These are phyloP conservation scores for Cyclophora albipunctata DNA, from an alignment of 2,888 invertebrate genomes.

Conservation along the genomic window DNA sequence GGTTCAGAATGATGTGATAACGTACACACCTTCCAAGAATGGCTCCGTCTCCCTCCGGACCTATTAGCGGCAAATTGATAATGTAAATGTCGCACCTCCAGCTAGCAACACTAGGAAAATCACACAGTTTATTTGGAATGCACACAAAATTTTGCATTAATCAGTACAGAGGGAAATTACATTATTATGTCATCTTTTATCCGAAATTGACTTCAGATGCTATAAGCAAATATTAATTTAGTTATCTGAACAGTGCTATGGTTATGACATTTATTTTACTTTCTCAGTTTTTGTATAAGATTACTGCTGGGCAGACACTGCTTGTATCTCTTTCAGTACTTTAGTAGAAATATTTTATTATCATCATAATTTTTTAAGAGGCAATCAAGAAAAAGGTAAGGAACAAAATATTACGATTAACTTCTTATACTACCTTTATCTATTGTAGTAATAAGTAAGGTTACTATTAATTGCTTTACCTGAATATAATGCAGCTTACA, in stretches of 20 bases:
- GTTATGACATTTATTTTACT: neutral
- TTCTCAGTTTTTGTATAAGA: neutral
- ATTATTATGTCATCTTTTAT: slow-evolving; percentile 22
- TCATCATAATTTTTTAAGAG: no score
- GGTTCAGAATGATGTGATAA: slow-evolving; percentile 19
- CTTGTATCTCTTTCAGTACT: neutral
- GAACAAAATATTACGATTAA: no score
- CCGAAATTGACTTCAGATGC: neutral
- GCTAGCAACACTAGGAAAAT: slow-evolving; percentile 34
- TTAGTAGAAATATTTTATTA: no score
- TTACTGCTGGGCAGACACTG: neutral
- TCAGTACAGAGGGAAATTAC: slow-evolving; percentile 18
- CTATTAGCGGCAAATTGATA: slow-evolving; percentile 31
- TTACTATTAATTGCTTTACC: no score
- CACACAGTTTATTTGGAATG: slow-evolving; percentile 27
- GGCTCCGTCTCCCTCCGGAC: slow-evolving; percentile 24
- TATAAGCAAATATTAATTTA: no score
- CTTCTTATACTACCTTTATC: no score
- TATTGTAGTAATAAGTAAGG: no score
- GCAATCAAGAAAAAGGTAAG: no score
- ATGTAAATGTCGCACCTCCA: slow-evolving; percentile 31
- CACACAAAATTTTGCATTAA: slow-evolving; percentile 20
- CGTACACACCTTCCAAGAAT: slow-evolving; percentile 43
- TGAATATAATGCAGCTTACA: no score
- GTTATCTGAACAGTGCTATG: no score